Conservation (phyloP, 2,113 vertebrate genomes). For the Oncorhynchus mykiss region DNA sequence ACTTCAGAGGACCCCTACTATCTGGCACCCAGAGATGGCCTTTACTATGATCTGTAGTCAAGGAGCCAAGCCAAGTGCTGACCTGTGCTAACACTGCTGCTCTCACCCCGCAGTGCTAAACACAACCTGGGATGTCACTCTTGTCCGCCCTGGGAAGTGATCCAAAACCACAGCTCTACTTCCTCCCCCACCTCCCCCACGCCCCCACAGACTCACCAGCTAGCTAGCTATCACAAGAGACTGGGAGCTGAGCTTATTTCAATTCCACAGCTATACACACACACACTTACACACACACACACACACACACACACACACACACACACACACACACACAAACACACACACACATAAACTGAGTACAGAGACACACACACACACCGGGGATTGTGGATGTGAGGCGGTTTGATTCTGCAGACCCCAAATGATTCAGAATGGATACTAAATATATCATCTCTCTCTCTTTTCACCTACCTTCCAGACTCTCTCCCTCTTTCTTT, state of each 20-base stretch:
- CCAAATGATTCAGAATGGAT: not conserved
- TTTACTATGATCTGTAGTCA: constrained; percentile 36
- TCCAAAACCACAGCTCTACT: constrained; percentile 56
- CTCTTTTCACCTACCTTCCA: constrained; percentile 21
- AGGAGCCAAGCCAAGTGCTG: constrained; percentile 52
- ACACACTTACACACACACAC: not conserved
- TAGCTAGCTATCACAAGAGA: constrained; percentile 45
- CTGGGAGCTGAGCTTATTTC: constrained; percentile 44
- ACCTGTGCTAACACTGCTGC: constrained; percentile 69
- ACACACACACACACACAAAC: not conserved
- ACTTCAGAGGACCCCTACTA: constrained; percentile 20
- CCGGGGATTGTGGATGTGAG: not conserved
- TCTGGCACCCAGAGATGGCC: constrained; percentile 31
- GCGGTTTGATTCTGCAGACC: not conserved
- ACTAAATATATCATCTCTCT: constrained; percentile 47
- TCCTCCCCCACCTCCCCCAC: constrained; percentile 30
- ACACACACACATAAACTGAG: not conserved
- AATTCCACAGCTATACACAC: not conserved
- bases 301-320: constrained; percentile 2
- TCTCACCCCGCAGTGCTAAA: constrained; percentile 61
- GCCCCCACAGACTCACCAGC: constrained; percentile 48
- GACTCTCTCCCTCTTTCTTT: constrained; percentile 26
- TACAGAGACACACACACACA: not conserved
- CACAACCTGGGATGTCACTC: constrained; percentile 66
- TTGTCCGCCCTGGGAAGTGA: constrained; percentile 65